Evolutionary conservation across 2,113 vertebrate species (phyloP).

Genomic region (Pithys albifrons): DNA sequence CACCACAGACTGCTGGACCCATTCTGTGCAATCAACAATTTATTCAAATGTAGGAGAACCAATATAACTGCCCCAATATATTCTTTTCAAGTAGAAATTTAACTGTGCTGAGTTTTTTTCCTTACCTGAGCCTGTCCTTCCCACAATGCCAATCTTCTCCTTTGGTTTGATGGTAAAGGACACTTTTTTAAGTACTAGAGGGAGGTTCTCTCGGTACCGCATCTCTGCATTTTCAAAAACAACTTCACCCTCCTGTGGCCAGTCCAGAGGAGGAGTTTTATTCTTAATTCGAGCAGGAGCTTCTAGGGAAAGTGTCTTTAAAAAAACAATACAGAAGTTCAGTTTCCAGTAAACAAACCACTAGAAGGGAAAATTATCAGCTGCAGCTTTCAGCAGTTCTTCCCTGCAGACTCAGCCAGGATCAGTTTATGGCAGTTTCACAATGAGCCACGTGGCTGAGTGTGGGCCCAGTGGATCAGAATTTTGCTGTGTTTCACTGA

Average conservation of each 20-base stretch:
- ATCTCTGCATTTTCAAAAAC: conserved; percentile 88
- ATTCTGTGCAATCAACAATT: not conserved
- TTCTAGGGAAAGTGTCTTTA: conserved; percentile 89
- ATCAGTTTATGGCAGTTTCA: not conserved
- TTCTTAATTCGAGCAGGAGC: conserved; percentile 90
- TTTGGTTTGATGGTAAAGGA: conserved; percentile 90
- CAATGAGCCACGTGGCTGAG: not conserved
- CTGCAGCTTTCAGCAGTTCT: not conserved
- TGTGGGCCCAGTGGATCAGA: not conserved
- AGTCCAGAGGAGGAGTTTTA: conserved; percentile 83
- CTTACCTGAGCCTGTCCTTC: conserved; percentile 90
- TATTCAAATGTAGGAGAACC: not conserved
- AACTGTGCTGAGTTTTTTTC: not conserved
- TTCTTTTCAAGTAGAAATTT: not conserved
- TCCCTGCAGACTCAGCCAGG: not conserved
- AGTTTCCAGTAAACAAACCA: not conserved
- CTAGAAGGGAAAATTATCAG: not conserved
- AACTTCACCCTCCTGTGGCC: conserved; percentile 91
- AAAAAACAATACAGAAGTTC: not conserved
- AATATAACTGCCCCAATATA: not conserved
- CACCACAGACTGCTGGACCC: not conserved
- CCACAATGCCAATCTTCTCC: conserved; percentile 93
- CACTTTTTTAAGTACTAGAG: conserved; percentile 89
- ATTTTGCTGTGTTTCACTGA: not conserved
- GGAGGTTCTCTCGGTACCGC: conserved; percentile 90